A percentile compares a stretch with the other conserved stretches of the same genome.
Conservation (phyloP, 2,113 vertebrate genomes). For the Gorsachius goisagi region DNA sequence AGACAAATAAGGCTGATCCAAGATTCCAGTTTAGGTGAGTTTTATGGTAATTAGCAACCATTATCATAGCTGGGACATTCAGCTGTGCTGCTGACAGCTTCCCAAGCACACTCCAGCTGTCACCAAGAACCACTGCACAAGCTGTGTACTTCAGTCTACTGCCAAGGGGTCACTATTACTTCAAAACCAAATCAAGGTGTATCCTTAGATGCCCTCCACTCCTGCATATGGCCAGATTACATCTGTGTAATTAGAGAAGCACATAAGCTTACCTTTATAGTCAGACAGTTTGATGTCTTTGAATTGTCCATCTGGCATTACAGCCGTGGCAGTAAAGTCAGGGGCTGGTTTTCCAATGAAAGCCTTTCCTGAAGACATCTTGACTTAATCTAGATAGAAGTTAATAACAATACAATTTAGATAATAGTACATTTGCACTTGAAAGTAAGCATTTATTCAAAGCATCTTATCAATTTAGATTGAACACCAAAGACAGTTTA, state of each 20-base stretch:
- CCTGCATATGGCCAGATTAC: not conserved
- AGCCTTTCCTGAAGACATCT: slow-evolving; percentile 94
- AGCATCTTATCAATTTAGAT: not conserved
- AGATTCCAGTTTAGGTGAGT: not conserved
- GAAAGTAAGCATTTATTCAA: not conserved
- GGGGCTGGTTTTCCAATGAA: slow-evolving; percentile 92
- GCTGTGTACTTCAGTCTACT: not conserved
- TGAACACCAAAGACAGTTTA: not conserved
- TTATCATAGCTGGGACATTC: not conserved
- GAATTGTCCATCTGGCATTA: slow-evolving; percentile 96
- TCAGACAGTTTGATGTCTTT: slow-evolving; percentile 88
- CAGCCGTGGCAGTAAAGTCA: slow-evolving; percentile 90
- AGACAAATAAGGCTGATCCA: not conserved
- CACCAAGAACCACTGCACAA: not conserved
- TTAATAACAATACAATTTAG: not conserved
- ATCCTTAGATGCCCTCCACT: not conserved
- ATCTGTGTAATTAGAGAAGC: not conserved
- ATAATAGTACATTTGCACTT: not conserved
- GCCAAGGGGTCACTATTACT: not conserved
- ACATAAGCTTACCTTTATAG: slow-evolving; percentile 84
- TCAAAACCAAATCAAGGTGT: not conserved
- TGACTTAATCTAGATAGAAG: slow-evolving; percentile 48
- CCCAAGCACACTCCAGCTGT: not conserved
- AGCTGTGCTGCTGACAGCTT: not conserved
- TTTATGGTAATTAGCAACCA: not conserved